phyloP scores from a whole-genome alignment of 2,113 vertebrate species.

The Malaclemys terrapin region DNA sequence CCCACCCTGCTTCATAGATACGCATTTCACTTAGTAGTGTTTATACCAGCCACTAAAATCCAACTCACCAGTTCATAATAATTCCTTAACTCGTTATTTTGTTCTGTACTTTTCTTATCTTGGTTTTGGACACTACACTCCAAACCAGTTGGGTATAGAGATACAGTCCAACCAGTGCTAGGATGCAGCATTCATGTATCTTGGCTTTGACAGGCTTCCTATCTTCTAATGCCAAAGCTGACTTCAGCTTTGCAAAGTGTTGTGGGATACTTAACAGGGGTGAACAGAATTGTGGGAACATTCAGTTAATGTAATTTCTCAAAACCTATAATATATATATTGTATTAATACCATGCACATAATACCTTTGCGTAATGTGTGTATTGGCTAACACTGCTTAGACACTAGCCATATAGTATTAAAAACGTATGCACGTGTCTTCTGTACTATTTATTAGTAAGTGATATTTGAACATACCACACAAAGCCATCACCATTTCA shows the following conservation, averaged over 20 bases:
- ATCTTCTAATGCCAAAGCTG: not conserved
- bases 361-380: not conserved
- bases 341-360: too few relatives aligned
- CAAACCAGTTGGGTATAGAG: not conserved
- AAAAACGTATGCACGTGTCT: not conserved
- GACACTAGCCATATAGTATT: not conserved
- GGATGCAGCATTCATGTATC: not conserved
- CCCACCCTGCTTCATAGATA: not conserved
- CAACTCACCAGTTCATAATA: not conserved
- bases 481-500: not conserved
- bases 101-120: not conserved
- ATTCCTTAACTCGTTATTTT: not conserved
- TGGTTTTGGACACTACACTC: not conserved
- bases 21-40: not conserved
- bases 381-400: not conserved
- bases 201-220: not conserved
- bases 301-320: not conserved
- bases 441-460: not conserved
- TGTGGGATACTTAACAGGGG: not conserved
- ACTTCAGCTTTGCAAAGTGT: not conserved
- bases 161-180: not conserved
- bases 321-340: not conserved
- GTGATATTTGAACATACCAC: not conserved
- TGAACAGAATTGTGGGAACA: not conserved
- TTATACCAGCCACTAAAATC: not conserved